These are phyloP conservation scores for Chascanopsetta lugubris DNA, from an alignment of 2,113 vertebrate species.

Conservation along the genomic window DNA sequence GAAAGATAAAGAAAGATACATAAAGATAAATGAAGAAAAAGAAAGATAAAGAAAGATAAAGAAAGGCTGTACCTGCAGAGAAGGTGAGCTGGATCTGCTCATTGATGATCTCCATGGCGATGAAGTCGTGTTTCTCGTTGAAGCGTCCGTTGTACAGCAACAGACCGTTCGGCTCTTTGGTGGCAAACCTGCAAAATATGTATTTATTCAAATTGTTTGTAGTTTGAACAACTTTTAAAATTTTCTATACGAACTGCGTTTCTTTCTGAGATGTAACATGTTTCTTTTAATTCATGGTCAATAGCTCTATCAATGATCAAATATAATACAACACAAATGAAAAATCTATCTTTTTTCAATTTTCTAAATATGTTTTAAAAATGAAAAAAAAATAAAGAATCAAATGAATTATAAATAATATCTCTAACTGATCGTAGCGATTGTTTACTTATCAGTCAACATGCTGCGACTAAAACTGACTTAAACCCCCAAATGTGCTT, in stretches of 20 bases:
- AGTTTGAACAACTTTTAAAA: not conserved
- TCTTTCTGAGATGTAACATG: not conserved
- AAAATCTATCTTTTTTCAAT: too few relatives aligned
- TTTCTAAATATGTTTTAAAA: too few relatives aligned
- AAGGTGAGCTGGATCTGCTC: constrained; percentile 95
- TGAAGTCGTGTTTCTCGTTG: constrained; percentile 95
- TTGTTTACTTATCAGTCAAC: too few relatives aligned
- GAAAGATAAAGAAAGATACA: not conserved
- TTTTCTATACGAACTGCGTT: not conserved
- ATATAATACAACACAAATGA: too few relatives aligned
- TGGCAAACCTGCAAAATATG: constrained; percentile 85
- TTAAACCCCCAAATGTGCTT: too few relatives aligned
- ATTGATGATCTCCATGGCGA: constrained; percentile 91
- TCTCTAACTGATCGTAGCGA: too few relatives aligned
- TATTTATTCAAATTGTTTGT: not conserved
- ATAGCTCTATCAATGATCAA: too few relatives aligned
- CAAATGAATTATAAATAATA: too few relatives aligned
- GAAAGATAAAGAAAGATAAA: not conserved
- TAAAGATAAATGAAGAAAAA: not conserved
- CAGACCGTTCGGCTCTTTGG: constrained; percentile 86
- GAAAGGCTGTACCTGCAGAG: constrained; percentile 86
- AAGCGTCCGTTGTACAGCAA: constrained; percentile 96
- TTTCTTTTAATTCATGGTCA: too few relatives aligned
- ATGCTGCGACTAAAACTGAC: too few relatives aligned
- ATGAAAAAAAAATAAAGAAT: too few relatives aligned